Evolutionary conservation across 2,888 invertebrate species (phyloP).

Genomic region (Acheta domesticus): DNA sequence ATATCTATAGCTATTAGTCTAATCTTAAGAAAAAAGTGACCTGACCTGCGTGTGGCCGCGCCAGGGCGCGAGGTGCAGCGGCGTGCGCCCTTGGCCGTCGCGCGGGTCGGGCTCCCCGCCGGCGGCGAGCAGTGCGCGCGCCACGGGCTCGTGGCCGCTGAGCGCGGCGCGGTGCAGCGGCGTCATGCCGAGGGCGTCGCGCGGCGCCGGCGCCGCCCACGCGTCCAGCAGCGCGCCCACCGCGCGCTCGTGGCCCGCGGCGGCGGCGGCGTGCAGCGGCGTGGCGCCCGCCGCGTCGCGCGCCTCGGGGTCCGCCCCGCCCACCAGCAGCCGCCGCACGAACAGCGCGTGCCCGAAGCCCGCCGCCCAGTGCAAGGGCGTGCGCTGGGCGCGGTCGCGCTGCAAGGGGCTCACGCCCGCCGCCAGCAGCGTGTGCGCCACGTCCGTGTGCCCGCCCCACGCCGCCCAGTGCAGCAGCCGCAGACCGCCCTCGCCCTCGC

Average conservation of each 20-base stretch:
- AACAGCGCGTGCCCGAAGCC: background rate
- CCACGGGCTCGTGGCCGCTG: background rate
- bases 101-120: background rate
- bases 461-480: background rate
- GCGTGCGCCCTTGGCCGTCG: background rate
- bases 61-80: background rate
- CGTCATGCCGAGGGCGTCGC: background rate
- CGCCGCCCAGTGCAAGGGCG: background rate
- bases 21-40: no score
- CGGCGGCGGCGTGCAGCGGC: slow-evolving; percentile 6
- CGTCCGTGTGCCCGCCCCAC: slow-evolving; percentile 1
- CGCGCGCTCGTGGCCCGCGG: background rate
- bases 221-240: background rate
- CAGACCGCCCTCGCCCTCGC: background rate
- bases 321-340: background rate
- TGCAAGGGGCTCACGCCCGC: background rate
- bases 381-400: background rate
- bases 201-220: background rate
- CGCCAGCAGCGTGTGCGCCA: background rate
- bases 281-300: background rate
- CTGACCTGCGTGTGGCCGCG: background rate
- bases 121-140: background rate
- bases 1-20: no score
- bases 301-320: background rate
- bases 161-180: background rate